phyloP scores from a whole-genome alignment of 2,797 vertebrate species.

The Pyrocephalus nanus region DNA sequence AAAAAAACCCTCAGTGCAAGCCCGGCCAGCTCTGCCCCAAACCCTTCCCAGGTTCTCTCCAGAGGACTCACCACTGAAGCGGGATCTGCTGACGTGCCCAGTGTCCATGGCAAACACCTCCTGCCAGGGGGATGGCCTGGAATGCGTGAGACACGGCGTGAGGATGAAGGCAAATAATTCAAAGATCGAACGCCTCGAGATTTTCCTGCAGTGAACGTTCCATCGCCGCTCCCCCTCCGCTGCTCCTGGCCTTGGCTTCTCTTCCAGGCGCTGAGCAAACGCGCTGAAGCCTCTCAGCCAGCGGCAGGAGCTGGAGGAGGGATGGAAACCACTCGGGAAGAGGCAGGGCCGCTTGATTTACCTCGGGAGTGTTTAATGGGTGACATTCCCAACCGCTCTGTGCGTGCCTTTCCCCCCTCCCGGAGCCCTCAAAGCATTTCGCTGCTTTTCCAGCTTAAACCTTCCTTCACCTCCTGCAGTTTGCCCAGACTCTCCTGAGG shows the following conservation, averaged over 20 bases:
- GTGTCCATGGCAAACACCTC: conserved; percentile 59
- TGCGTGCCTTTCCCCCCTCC: rapidly evolving
- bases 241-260: neutral
- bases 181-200: rapidly evolving
- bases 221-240: neutral
- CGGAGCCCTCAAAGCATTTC: neutral
- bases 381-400: neutral
- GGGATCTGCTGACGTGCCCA: conserved; percentile 6
- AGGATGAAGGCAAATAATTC: neutral
- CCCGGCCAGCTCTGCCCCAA: neutral
- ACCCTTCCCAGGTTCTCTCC: neutral
- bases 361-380: neutral
- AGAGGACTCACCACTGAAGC: conserved; percentile 55
- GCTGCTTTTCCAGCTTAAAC: neutral
- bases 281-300: neutral
- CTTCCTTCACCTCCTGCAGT: neutral
- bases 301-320: neutral
- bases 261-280: neutral
- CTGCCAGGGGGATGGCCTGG: neutral
- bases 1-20: neutral
- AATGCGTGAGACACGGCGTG: rapidly evolving
- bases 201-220: neutral
- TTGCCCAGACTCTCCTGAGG: neutral
- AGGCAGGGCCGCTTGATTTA: neutral
- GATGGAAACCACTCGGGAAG: neutral